These are phyloP conservation scores for Cryptotermes secundus DNA, from an alignment of 1,140 invertebrate genomes.

Conservation along the genomic window DNA sequence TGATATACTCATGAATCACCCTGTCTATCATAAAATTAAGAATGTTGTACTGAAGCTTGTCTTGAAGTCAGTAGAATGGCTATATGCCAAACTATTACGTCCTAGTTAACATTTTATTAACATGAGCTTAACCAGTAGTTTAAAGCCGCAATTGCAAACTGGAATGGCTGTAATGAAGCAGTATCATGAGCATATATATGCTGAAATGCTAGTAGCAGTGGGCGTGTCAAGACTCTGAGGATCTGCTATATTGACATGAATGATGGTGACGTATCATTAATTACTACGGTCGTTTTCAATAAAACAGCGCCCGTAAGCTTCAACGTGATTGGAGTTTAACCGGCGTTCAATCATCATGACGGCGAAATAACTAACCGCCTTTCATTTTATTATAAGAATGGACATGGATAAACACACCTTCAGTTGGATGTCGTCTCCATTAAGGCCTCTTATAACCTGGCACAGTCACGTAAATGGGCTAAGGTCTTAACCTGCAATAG, in stretches of 20 bases:
- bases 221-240: neutral
- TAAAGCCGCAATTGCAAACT: too few relatives aligned
- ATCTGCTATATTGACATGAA: neutral
- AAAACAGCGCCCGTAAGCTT: neutral
- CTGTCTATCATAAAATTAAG: too few relatives aligned
- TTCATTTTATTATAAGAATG: neutral
- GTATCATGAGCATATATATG: neutral
- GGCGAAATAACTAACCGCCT: neutral
- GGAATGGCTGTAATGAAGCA: too few relatives aligned
- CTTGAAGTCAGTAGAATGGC: too few relatives aligned
- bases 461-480: neutral
- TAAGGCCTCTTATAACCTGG: neutral
- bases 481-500: neutral
- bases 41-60: too few relatives aligned
- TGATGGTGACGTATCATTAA: neutral
- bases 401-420: neutral
- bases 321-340: neutral
- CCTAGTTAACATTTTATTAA: too few relatives aligned
- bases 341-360: neutral
- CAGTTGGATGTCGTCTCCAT: neutral
- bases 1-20: too few relatives aligned
- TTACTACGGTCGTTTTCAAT: slow-evolving; percentile 5
- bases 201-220: neutral
- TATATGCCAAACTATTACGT: too few relatives aligned
- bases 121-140: too few relatives aligned